These are phyloP conservation scores for Heliothis subflexa DNA, from an alignment of 1,140 invertebrate genomes.

Conservation along the genomic window DNA sequence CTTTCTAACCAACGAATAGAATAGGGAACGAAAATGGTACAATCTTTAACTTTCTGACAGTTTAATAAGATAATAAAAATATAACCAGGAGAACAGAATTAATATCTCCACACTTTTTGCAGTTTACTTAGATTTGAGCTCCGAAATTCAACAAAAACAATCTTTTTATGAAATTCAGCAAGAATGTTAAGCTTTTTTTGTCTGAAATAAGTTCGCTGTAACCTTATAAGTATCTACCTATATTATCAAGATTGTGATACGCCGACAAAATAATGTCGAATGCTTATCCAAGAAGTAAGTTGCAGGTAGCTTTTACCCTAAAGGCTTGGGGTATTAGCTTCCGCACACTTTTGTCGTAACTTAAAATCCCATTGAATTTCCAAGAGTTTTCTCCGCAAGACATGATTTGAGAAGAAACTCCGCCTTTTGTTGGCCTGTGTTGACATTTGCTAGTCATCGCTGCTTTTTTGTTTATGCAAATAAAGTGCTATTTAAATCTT, in stretches of 20 bases:
- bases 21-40: conserved; percentile 69
- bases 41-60: conserved; percentile 82
- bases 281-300: conserved; percentile 6
- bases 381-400: conserved; percentile 22
- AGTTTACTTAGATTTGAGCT: conserved; percentile 39
- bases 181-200: conserved; percentile 20
- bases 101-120: conserved; percentile 45
- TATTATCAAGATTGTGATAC: conserved; percentile 35
- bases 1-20: conserved; percentile 65
- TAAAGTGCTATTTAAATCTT: not conserved
- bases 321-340: conserved; percentile 33
- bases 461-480: not conserved
- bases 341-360: conserved; percentile 30
- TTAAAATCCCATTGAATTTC: conserved; percentile 37
- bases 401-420: conserved; percentile 23
- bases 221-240: conserved; percentile 7
- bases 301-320: conserved; percentile 33
- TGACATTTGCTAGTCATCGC: conserved; percentile 4
- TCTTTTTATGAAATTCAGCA: conserved; percentile 30
- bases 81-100: conserved; percentile 56
- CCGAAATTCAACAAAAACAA: conserved; percentile 35
- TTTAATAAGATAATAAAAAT: conserved; percentile 83
- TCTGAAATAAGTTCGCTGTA: not conserved
- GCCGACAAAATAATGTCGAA: conserved; percentile 25
- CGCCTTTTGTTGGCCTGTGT: conserved; percentile 13